These are phyloP conservation scores for Ephestia elutella DNA, from an alignment of 1,140 invertebrate species.

Conservation along the genomic window DNA sequence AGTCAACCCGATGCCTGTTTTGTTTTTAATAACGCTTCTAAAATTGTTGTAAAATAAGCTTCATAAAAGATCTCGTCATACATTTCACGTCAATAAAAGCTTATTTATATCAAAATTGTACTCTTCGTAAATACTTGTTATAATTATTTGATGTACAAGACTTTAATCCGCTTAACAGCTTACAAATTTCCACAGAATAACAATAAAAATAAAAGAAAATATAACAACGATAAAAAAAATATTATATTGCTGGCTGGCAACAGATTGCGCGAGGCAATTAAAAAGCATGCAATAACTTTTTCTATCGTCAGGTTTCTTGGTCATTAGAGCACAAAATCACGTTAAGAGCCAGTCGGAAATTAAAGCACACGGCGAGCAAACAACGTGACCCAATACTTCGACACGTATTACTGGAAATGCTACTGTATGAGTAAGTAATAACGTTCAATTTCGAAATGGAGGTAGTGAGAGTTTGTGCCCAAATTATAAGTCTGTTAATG, in stretches of 20 bases:
- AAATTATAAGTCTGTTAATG: slow-evolving; percentile 3
- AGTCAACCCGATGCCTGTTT: too few relatives aligned
- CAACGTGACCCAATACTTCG: slow-evolving; percentile 1
- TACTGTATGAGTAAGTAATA: neutral
- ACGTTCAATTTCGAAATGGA: neutral
- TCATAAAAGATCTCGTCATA: too few relatives aligned
- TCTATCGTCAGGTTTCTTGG: slow-evolving; percentile 3
- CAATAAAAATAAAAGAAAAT: neutral
- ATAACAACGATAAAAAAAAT: neutral
- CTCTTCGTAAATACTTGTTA: too few relatives aligned
- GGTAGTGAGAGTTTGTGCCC: neutral
- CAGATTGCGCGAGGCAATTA: neutral
- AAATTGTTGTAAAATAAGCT: too few relatives aligned
- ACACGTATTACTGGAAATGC: neutral
- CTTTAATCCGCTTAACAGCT: too few relatives aligned
- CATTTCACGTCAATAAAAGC: too few relatives aligned
- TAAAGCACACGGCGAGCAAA: neutral
- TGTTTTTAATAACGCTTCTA: too few relatives aligned
- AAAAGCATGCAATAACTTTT: slow-evolving; percentile 5
- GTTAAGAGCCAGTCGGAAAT: slow-evolving; percentile 9
- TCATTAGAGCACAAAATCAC: slow-evolving; percentile 8
- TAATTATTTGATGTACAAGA: too few relatives aligned
- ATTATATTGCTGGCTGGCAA: neutral
- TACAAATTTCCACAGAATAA: neutral
- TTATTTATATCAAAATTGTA: too few relatives aligned